Evolutionary conservation across 2,113 vertebrate genomes (phyloP).

Genomic region (Meleagris gallopavo): DNA sequence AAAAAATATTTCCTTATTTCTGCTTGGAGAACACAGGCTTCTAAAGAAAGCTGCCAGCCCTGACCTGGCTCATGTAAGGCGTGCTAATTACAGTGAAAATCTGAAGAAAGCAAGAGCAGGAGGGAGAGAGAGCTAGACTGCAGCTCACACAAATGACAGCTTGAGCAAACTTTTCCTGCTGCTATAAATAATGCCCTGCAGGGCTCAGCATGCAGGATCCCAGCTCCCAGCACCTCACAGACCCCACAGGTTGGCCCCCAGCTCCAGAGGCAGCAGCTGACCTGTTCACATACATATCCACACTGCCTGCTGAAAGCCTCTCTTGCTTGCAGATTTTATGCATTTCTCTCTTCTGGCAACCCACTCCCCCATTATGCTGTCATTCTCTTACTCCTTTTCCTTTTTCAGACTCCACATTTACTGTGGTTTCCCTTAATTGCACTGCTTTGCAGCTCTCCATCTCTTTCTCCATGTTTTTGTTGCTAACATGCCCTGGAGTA

Average conservation of each 20-base stretch:
- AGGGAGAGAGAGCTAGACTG: neutral
- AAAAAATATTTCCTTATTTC: neutral
- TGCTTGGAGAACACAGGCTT: neutral
- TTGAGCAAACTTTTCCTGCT: conserved; percentile 49
- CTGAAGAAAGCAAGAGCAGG: neutral
- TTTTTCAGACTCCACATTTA: neutral
- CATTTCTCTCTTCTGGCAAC: neutral
- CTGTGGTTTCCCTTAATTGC: neutral
- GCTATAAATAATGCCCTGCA: conserved; percentile 69
- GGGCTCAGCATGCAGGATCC: conserved; percentile 30
- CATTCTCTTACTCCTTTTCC: neutral
- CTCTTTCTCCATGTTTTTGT: neutral
- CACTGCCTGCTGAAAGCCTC: neutral
- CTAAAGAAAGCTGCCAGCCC: conserved; percentile 6
- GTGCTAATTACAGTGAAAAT: conserved; percentile 47
- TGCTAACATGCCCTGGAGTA: neutral
- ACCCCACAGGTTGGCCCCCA: neutral
- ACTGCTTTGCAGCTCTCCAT: neutral
- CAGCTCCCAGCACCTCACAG: neutral
- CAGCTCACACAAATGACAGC: conserved; percentile 23
- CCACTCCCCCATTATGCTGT: neutral
- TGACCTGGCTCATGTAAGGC: neutral
- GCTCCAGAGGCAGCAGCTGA: neutral
- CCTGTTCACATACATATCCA: neutral
- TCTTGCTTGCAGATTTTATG: neutral